Base-by-base conservation (phyloP, 2,888 invertebrate species). In the Amiota mariae region DNA sequence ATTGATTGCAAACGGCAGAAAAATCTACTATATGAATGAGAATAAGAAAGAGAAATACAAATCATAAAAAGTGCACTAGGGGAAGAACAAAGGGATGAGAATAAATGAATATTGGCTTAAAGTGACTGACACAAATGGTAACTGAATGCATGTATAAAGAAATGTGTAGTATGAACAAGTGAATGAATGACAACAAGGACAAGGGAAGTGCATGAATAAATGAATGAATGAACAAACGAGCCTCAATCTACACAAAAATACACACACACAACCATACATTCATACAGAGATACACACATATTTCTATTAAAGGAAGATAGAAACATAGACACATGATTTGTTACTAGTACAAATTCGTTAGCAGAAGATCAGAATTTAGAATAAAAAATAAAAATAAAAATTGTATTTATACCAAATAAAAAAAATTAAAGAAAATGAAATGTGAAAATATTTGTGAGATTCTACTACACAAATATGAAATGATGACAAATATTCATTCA, bases 1-100 rank as follows among this genome's bases (percentile, higher is more conserved):
- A 67, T 73, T 72, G 79, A 74, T 72, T 76, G 76, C 63, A 68
- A 71, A 68, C 51, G 70, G 59, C 59, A 59, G 18, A 59, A 24
- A 59, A 59, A 59, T 59, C 18, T 20, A 59, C 18, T 59, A 36
- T 10, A 9, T 13, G n/a, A 56, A 15, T 54, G 12, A 15, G 3
- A 24, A 24, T 24, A 24, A 13, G 12, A 12, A 54, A 54, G 15
- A 6, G 12, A 54, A 54, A 54, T 15, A 54, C 24, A 24, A 59
- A 59, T 20, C 11, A 18, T 0, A 18, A 59, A 59, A 59, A 18
- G 59, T 11, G 11, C 18, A 8, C 56, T 9, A 56, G 24, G 36
- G 36, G 3, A 36, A 3, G 24, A 24, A 3, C 3, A 3, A 3
- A 3, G 8, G 6, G 36, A 36, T 24, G 8, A 36, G 36, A 36